phyloP scores from a whole-genome alignment of 2,113 vertebrate genomes.

The Cygnus atratus region DNA sequence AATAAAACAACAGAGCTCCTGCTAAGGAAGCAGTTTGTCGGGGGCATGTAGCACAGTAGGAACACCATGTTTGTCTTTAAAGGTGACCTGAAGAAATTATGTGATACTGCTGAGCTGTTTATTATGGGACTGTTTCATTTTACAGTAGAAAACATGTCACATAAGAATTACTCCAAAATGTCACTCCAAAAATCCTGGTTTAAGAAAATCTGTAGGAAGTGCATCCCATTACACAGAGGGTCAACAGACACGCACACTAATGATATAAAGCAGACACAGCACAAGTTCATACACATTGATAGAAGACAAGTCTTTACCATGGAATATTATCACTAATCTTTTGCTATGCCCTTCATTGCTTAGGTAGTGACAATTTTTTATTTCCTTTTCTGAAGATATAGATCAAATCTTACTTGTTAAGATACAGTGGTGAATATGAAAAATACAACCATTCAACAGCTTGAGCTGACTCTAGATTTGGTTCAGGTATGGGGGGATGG shows the following conservation, averaged over 20 bases:
- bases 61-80: slow-evolving; percentile 31
- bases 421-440: not conserved
- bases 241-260: not conserved
- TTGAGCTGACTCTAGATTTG: not conserved
- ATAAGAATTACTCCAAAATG: not conserved
- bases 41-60: slow-evolving; percentile 46
- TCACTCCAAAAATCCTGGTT: not conserved
- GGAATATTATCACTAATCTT: not conserved
- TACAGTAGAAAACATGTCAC: not conserved
- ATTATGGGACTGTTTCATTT: not conserved
- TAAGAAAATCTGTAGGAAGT: not conserved
- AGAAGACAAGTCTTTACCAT: not conserved
- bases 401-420: not conserved
- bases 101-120: slow-evolving; percentile 23
- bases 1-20: slow-evolving; percentile 58
- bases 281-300: not conserved
- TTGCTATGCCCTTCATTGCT: not conserved
- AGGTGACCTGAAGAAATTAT: slow-evolving; percentile 46
- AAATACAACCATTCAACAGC: not conserved
- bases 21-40: slow-evolving; percentile 53
- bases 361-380: not conserved
- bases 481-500: not conserved
- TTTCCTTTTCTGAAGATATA: not conserved
- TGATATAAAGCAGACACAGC: not conserved
- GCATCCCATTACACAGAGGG: not conserved